Base-by-base conservation (phyloP, 2,888 invertebrate genomes). In the Tineola bisselliella region DNA sequence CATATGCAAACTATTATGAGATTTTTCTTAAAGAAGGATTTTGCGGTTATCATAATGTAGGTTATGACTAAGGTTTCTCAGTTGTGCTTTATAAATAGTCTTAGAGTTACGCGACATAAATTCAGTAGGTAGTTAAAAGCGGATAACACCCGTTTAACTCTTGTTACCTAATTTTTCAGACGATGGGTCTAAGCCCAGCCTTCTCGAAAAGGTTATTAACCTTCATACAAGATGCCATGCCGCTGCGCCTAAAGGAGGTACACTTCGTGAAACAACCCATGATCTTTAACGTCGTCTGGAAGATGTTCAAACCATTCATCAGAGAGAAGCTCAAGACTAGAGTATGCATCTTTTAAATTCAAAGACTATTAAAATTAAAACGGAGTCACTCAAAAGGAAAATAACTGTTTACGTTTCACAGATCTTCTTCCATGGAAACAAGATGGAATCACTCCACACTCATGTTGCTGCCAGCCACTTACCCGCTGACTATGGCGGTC, bases 211-310 rank as follows among this genome's bases (percentile, higher is more conserved):
- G 91, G 59, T 88, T 95, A 60, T 88, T 95, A 63, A 90, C 90
- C 10, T 95, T 95, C 79, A 94, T 95, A 67, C 95, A 95, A 79
- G 94, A 95, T 62, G 94, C 95, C 0, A 93, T 95, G 94, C 94
- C 95, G 1, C 77, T 94, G 60, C 89, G 95, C 61, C 84, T 95
- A 67, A 95, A 94, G 77, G 94, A 94, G 80, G 92, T 95, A 10
- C 95, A 95, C 79, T 92, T 95, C 72, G 93, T 95, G 1, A 94
- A 94, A 71, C 92, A 95, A 71, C 94, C 95, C 0, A 92, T 92
- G 82, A 82, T 95, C 64, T 95, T 95, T 83, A 94, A 92, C 72
- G 89, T 94, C 78, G 94, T 95, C 1, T 95, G 95, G 94, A 84
- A 89, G 58, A 90, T 95, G 75, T 95, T 95, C 87, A 94, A 94